Percentiles rank a stretch among this genome's conserved stretches.
Evolutionary conservation across 2,797 vertebrate species (phyloP).

Genomic region (Natrix natrix): DNA sequence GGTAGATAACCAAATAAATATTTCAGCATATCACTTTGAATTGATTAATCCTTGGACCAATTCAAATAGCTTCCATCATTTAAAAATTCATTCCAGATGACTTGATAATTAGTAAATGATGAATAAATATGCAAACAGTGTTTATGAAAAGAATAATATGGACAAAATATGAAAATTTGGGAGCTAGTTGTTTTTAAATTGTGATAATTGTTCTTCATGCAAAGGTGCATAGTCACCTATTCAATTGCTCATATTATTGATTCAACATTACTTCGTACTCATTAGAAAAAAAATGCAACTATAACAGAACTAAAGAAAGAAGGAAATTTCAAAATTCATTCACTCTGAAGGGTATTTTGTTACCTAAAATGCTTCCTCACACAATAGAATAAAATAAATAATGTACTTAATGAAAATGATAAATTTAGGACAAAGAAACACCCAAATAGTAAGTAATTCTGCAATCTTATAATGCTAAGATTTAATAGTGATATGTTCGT

Average conservation of each 20-base stretch:
- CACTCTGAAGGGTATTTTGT: not conserved
- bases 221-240: not conserved
- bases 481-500: not conserved
- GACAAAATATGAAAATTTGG: not conserved
- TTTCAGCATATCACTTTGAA: not conserved
- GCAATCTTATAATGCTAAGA: not conserved
- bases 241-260: not conserved
- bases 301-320: not conserved
- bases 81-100: not conserved
- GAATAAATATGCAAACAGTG: not conserved
- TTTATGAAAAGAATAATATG: not conserved
- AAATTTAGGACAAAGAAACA: not conserved
- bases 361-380: not conserved
- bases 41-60: not conserved
- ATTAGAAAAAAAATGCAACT: not conserved
- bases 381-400: not conserved
- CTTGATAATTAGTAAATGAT: not conserved
- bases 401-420: not conserved
- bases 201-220: not conserved
- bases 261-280: not conserved
- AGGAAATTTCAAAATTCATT: not conserved
- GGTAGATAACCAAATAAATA: not conserved
- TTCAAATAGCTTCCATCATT: not conserved
- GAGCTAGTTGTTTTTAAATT: not conserved
- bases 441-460: not conserved